Conservation (phyloP, 2,797 vertebrate species). For the Malurus leucopterus region DNA sequence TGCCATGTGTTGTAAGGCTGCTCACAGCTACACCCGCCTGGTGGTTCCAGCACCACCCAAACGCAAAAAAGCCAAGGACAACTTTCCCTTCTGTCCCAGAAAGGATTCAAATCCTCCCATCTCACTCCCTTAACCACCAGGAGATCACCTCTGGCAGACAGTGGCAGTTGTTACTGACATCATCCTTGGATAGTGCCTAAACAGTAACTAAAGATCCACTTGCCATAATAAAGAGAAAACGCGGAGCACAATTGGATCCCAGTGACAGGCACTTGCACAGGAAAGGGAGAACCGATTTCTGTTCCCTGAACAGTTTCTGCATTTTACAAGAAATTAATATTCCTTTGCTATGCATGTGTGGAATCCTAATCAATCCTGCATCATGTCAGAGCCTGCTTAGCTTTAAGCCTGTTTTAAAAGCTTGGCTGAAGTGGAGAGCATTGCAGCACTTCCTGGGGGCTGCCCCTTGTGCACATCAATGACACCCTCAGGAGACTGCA, state of each 20-base stretch:
- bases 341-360: neutral
- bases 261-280: neutral
- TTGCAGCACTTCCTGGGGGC: neutral
- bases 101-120: neutral
- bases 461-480: neutral
- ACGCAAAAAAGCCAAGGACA: neutral
- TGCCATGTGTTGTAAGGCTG: neutral
- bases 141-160: neutral
- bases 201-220: neutral
- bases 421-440: neutral
- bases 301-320: neutral
- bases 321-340: neutral
- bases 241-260: neutral
- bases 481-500: neutral
- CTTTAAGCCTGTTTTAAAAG: neutral
- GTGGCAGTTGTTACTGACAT: neutral
- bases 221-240: neutral
- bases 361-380: neutral
- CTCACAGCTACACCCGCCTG: neutral
- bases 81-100: neutral
- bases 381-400: neutral
- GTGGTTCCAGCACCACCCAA: neutral
- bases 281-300: neutral
- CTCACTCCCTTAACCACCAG: neutral
- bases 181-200: neutral